Evolutionary conservation across 2,113 vertebrate species (phyloP).

Genomic region (Passer domesticus): DNA sequence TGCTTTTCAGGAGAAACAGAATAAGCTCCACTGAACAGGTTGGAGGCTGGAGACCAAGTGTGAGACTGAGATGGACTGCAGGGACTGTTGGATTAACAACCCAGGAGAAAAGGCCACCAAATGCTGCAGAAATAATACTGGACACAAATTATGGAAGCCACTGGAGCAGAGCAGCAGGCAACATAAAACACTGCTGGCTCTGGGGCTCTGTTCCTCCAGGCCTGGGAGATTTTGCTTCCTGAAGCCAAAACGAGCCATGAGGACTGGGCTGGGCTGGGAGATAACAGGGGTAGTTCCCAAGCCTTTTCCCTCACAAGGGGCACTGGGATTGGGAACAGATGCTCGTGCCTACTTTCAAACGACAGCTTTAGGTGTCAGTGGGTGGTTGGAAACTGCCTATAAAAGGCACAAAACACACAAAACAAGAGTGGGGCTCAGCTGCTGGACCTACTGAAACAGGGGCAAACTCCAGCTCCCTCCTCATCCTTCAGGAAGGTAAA

Average conservation of each 20-base stretch:
- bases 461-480: neutral
- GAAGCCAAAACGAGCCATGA: accelerated
- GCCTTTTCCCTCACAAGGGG: neutral
- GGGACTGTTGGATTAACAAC: neutral
- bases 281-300: neutral
- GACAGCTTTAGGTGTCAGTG: neutral
- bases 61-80: neutral
- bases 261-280: neutral
- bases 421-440: neutral
- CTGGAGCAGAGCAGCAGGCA: neutral
- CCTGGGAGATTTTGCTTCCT: neutral
- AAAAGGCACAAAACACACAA: neutral
- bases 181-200: neutral
- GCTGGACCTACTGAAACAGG: neutral
- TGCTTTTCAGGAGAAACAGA: neutral
- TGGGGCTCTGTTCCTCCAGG: neutral
- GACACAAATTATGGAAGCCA: neutral
- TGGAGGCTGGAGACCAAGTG: neutral
- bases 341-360: neutral
- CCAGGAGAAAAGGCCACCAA: neutral
- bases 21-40: neutral
- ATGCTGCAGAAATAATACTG: neutral
- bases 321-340: neutral
- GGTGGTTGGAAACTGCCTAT: neutral
- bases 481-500: neutral